Base-by-base conservation (phyloP, 2,797 vertebrate genomes). In the Silurus lanzhouensis region DNA sequence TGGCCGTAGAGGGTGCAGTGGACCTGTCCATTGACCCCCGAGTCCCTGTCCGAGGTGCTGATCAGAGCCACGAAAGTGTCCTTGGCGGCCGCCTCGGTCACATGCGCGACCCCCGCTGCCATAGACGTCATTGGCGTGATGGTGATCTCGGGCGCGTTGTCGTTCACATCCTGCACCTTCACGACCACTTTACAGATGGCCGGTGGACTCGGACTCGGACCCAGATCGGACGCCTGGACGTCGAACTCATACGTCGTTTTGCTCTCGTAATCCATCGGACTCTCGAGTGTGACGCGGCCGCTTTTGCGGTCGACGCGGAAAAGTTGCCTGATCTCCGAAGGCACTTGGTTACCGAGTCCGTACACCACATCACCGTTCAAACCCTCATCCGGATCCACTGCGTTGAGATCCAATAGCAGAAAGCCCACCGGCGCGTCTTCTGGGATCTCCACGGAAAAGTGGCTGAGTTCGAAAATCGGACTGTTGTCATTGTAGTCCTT, bases 401-500 rank as follows among this genome's bases (percentile, higher is more conserved):
- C 97, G 8, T 96, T 96, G 87, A 99, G 93, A 77, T 97, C 96
- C 0, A 98, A 90, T 10, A 98, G 89, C 81, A 97, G 92, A n/a
- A 95, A 95, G 31, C 98, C 98, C 0, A 96, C 94, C 0, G 96
- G 96, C 0, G 97, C 95, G 9, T 99, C 97, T 92, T 99, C 98
- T 0, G 95, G 95, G 91, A 99, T 88, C 87, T 99, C 97, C 85
- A 99, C 96, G 0, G 95, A 95, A 85, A 96, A 94, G 0, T 95
- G 93, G 92, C 92, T 95, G 82, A 94, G 93, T 55, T 97, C 95
- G 68, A 99, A 99, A 87, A 96, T 92, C 0, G 97, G 97, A 82
- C 96, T 97, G 93, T 99, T 98, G 93, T 99, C 98, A 0, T 99
- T 99, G 88, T 96, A 98, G 14, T 99, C 98, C 85, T 97, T 96